Base-by-base conservation (phyloP, 2,888 invertebrate species). In the Himalopsyche kuldschensis region DNA sequence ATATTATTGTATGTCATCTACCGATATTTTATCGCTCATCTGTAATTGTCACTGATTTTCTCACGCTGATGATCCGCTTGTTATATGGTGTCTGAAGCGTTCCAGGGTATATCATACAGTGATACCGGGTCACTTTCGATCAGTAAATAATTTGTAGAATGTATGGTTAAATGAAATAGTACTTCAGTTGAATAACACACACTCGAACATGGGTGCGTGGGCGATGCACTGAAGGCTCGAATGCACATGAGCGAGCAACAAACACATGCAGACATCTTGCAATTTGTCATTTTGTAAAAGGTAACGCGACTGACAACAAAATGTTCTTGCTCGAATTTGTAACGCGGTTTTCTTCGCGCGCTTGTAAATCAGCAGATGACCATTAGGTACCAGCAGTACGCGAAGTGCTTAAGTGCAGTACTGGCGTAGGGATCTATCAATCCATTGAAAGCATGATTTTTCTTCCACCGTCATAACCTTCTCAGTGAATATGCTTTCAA, bases 201-300 rank as follows among this genome's bases (percentile, higher is more conserved):
- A 20, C 69, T 69, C 69, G 69, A 3, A 69, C 69, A 69, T 27
- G 69, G 27, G 69, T 30, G 69, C 30, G 69, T 69, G 69, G 69
- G 69, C 69, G 69, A 27, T 27, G 69, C 69, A 69, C 69, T 69
- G 69, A 69, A 69, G 69, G 69, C 69, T 69, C 30, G 11, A 30
- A 27, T 69, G 69, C 69, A 27, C 69, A 30, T 30, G 69, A 69
- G 30, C 69, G 15, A 69, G 30, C 15, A 69, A 69, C 69, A 69
- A 69, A 69, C 69, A 69, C 69, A 69, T 69, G 69, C 69, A 69
- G 69, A 69, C 69, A 69, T 69, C 69, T 69, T 69, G 69, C 69
- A 69, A 69, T 69, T 69, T 69, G 69, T 69, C 69, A 69, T 69
- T 27, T 69, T 69, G 69, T 69, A 69, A 69, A 69, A 27, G 69